Evolutionary conservation across 2,888 invertebrate species (phyloP).

Genomic region (Rhopalosiphum nymphaeae): DNA sequence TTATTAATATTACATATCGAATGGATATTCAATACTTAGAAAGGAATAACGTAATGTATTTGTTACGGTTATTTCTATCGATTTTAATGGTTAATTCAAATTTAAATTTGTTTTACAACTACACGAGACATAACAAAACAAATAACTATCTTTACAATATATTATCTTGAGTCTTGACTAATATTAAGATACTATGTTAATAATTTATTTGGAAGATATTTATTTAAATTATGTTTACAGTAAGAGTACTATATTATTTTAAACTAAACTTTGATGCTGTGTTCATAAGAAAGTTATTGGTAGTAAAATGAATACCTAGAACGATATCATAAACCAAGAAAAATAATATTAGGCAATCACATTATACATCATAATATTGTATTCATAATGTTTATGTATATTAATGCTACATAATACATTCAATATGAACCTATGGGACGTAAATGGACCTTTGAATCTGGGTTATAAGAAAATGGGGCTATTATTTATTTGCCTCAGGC

Average conservation of each 20-base stretch:
- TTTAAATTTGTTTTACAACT: constrained; percentile 16
- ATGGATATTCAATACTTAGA: constrained; percentile 22
- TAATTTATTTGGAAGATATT: neutral
- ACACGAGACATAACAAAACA: neutral
- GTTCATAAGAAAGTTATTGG: neutral
- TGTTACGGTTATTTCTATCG: constrained; percentile 42
- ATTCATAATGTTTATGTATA: neutral
- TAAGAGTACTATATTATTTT: neutral
- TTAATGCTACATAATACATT: neutral
- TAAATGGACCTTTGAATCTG: neutral
- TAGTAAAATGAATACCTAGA: neutral
- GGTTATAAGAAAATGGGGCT: neutral
- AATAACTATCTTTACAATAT: neutral
- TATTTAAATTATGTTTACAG: neutral
- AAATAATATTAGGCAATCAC: neutral
- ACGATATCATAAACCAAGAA: neutral
- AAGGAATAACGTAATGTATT: neutral
- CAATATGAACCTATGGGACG: neutral
- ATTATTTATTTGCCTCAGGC: neutral
- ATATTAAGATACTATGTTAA: neutral
- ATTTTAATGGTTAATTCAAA: constrained; percentile 18
- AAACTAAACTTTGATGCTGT: neutral
- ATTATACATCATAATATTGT: neutral
- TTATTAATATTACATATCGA: constrained; percentile 33
- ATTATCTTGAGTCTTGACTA: neutral